phyloP scores from a whole-genome alignment of 2,888 invertebrate genomes.

The Volucella bombylans region DNA sequence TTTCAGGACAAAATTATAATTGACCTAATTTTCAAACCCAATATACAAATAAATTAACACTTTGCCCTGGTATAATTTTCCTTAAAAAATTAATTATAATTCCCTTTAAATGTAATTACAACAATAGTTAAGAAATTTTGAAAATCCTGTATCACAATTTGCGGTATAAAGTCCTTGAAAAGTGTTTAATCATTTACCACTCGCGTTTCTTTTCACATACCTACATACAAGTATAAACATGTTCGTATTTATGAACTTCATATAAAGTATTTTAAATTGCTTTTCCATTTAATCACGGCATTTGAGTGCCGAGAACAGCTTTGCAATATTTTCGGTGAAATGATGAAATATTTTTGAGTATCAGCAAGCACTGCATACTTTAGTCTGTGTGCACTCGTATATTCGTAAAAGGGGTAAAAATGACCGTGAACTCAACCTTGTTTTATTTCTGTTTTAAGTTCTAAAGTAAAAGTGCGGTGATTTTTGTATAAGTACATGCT shows the following conservation, averaged over 20 bases:
- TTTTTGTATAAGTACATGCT: neutral
- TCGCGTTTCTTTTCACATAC: no score
- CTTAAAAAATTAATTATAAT: no score
- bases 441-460: neutral
- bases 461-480: slow-evolving; percentile 15
- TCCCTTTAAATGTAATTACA: no score
- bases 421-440: no score
- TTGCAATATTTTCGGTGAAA: slow-evolving; percentile 19
- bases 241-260: neutral
- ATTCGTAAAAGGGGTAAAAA: neutral
- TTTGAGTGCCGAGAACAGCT: slow-evolving; percentile 15
- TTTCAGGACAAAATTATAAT: no score
- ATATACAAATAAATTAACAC: no score
- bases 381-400: neutral
- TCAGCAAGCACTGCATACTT: neutral
- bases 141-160: no score
- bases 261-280: slow-evolving; percentile 22
- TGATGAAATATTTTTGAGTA: neutral
- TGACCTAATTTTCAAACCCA: no score
- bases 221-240: neutral
- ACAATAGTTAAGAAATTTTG: no score
- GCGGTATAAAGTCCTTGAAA: no score
- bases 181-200: no score
- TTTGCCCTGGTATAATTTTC: no score
- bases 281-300: slow-evolving; percentile 16